These are phyloP conservation scores for Drosophila anomalata DNA, from an alignment of 2,888 invertebrate species.

Conservation along the genomic window DNA sequence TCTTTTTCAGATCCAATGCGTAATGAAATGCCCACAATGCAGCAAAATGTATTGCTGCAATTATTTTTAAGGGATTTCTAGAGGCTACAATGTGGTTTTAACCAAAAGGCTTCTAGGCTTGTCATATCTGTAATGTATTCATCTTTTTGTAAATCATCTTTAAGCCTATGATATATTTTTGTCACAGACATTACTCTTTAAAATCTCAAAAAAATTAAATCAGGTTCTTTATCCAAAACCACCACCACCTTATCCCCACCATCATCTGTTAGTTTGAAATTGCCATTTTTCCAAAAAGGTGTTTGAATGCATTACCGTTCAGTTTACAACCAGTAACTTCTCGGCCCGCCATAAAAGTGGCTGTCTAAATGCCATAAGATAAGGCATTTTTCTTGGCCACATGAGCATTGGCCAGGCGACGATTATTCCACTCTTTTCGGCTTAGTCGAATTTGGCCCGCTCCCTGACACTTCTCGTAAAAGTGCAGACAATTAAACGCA, in stretches of 20 bases:
- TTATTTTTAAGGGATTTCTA: conserved; percentile 30
- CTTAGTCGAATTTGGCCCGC: conserved; percentile 25
- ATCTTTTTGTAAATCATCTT: no score
- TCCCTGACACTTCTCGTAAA: conserved; percentile 67
- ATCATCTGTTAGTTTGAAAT: conserved; percentile 2
- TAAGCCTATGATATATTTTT: no score
- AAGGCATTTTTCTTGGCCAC: conserved; percentile 60
- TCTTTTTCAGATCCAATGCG: conserved; percentile 39
- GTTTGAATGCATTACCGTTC: conserved; percentile 47
- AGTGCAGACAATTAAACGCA: conserved; percentile 77
- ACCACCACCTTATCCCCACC: background rate
- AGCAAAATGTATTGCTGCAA: conserved; percentile 32
- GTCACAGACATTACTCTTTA: no score
- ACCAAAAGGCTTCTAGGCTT: background rate
- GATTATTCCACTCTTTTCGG: conserved; percentile 38
- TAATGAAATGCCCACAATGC: conserved; percentile 30
- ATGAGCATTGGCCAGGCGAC: conserved; percentile 50
- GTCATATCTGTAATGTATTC: no score
- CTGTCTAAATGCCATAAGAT: conserved; percentile 59
- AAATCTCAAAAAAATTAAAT: background rate
- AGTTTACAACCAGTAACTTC: conserved; percentile 57
- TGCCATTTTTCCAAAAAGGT: conserved; percentile 42
- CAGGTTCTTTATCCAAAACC: background rate
- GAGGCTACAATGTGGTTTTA: background rate
- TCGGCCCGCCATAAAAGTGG: conserved; percentile 49